phyloP scores from a whole-genome alignment of 1,140 invertebrate genomes.

The Drosophila pseudoananassae region DNA sequence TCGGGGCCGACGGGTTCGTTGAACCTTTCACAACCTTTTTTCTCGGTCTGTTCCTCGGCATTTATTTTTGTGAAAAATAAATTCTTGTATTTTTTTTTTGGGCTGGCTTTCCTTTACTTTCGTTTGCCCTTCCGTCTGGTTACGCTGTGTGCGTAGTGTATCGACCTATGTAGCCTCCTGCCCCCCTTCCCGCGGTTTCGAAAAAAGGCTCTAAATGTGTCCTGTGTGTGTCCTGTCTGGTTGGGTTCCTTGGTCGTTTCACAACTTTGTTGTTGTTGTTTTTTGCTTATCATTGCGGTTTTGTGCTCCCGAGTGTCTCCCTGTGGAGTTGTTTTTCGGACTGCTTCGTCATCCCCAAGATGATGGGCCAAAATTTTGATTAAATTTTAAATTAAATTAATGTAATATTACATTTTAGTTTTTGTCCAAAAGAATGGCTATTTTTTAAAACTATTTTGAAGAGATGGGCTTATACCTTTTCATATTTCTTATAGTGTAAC shows the following conservation, averaged over 20 bases:
- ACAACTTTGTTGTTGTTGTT: constrained; percentile 17
- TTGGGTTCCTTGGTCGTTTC: constrained; percentile 24
- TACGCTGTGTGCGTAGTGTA: constrained; percentile 5
- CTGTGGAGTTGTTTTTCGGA: constrained; percentile 14
- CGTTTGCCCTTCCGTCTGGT: constrained; percentile 42
- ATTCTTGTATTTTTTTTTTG: constrained; percentile 18
- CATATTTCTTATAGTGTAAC: too few relatives aligned
- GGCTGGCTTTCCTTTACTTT: constrained; percentile 47
- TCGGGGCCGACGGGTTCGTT: constrained; percentile 30
- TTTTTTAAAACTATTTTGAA: neutral
- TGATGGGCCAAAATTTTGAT: constrained; percentile 4
- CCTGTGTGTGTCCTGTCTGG: constrained; percentile 24
- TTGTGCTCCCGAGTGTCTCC: constrained; percentile 14
- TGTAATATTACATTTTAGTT: neutral
- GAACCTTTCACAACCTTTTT: constrained; percentile 41
- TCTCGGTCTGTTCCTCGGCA: constrained; percentile 18
- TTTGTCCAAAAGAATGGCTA: too few relatives aligned
- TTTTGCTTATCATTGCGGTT: constrained; percentile 40
- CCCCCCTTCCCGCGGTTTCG: neutral
- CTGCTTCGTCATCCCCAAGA: constrained; percentile 1
- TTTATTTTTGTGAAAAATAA: constrained; percentile 35
- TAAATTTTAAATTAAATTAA: constrained; percentile 9
- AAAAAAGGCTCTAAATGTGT: constrained; percentile 42
- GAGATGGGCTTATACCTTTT: too few relatives aligned
- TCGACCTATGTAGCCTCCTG: neutral